These are phyloP conservation scores for Drosophila histrio DNA, from an alignment of 2,888 invertebrate genomes.

Conservation along the genomic window DNA sequence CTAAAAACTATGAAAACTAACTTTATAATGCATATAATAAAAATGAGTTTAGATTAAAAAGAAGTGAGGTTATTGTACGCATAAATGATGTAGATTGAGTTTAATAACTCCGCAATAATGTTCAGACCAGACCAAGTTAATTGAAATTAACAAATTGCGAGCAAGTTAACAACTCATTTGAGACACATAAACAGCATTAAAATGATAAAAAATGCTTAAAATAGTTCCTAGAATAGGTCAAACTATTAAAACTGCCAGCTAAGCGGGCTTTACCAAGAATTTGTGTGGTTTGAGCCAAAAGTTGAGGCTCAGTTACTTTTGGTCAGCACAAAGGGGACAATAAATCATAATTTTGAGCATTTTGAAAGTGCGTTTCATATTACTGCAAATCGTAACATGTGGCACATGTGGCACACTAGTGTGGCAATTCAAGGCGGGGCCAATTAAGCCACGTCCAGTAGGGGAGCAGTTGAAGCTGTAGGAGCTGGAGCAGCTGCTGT, in stretches of 20 bases:
- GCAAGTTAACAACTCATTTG: constrained; percentile 16
- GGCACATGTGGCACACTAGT: constrained; percentile 37
- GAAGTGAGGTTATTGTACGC: constrained; percentile 21
- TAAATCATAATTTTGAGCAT: constrained; percentile 59
- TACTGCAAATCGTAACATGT: constrained; percentile 52
- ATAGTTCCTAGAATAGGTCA: constrained; percentile 9
- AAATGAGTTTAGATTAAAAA: constrained; percentile 23
- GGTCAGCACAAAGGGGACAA: constrained; percentile 16
- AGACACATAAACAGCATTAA: constrained; percentile 13
- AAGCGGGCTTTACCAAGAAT: constrained; percentile 6
- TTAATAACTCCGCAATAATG: background rate
- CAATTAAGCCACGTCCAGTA: constrained; percentile 64
- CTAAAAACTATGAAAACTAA: background rate
- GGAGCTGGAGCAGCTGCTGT: constrained; percentile 50
- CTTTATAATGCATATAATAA: background rate
- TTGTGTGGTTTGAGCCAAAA: constrained; percentile 12
- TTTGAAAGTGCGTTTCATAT: constrained; percentile 78
- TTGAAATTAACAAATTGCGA: constrained; percentile 1
- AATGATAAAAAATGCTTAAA: background rate
- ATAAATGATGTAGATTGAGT: background rate
- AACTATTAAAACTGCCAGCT: constrained; percentile 23
- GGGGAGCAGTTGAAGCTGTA: background rate
- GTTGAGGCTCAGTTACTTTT: constrained; percentile 1
- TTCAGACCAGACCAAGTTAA: background rate
- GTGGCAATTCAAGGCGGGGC: constrained; percentile 68